A percentile compares a stretch with the other conserved stretches of the same genome.
Evolutionary conservation across 2,113 vertebrate species (phyloP).

Genomic region (Anolis carolinensis): DNA sequence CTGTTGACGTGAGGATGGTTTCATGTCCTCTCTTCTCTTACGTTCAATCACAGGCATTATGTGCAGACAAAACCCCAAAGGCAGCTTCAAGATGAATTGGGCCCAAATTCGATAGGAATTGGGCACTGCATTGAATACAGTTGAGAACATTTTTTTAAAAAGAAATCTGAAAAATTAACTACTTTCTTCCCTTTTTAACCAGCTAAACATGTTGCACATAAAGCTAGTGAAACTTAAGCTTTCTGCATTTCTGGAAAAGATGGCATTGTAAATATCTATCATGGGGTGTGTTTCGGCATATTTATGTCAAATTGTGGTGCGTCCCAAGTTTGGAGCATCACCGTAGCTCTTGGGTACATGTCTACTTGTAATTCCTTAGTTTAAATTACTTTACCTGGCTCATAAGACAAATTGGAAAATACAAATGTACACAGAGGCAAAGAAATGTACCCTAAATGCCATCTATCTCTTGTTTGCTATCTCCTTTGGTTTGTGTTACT

Average conservation of each 20-base stretch:
- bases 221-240: conserved; percentile 72
- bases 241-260: conserved; percentile 66
- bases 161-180: conserved; percentile 9
- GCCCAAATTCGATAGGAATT: background rate
- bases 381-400: background rate
- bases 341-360: background rate
- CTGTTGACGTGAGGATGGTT: conserved; percentile 73
- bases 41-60: conserved; percentile 72
- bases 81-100: background rate
- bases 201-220: conserved; percentile 69
- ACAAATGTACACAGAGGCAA: background rate
- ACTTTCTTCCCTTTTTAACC: background rate
- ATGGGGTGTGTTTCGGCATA: conserved; percentile 65
- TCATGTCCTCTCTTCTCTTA: conserved; percentile 62
- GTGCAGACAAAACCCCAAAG: conserved; percentile 68
- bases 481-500: conserved; percentile 72
- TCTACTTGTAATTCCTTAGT: background rate
- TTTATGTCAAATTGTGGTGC: conserved; percentile 20
- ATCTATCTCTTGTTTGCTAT: conserved; percentile 74
- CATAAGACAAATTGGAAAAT: conserved; percentile 12
- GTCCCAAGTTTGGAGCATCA: conserved; percentile 7
- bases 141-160: background rate
- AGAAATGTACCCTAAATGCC: conserved; percentile 73
- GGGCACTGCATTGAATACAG: background rate
- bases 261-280: conserved; percentile 64